Evolutionary conservation across 2,797 vertebrate genomes (phyloP), one percentile per base, ranked within the genome.

Genomic region (Botia kubotai): DNA sequence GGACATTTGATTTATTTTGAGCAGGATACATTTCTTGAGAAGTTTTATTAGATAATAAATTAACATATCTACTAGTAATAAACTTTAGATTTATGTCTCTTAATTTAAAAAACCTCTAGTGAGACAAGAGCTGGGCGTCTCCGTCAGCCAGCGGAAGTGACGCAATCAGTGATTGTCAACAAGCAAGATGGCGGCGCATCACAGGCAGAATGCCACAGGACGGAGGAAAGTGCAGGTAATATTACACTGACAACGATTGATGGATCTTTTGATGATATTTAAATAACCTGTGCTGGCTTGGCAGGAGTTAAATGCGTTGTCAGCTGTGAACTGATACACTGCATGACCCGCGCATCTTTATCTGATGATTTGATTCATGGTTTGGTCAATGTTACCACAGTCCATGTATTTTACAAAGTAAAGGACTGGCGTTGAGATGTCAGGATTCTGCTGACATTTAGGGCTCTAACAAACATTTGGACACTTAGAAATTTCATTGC

Each of bases 171-270:
- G 16, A 39, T 11, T 36, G 63, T 66, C 63, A 66, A 66, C 63
- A 66, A 39, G 63, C 8, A 66, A 66, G 33, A 66, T 66, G 63
- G 33, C 63, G 63, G 8, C 63, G 6, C 63, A n/a, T 39, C 63
- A 66, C 63, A 66, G 63, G 33, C 63, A 66, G 7, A 66, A 66
- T 17, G 63, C 63, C 4, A 17, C 63, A 39, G 63, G 63, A 39
- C 33, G 63, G 2, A 39, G 33, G 17, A 66, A 66, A 66, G 33
- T 66, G 2, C 63, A 66, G 63, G 63, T 66, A 39, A 66, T 3
- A 19, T 65, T 36, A 16, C 60, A 36, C 16, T 17, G 6, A 36
- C 0, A 65, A 39, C 3, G 2, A 3, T n/a, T 36, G 7, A 65
- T 6, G 7, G 13, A 29, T 14, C 19, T 0, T 52, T 7, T 52